A percentile compares a stretch with the other conserved stretches of the same genome.
Evolutionary conservation across 64 coral and sea anemone genomes (phyloP).

Genomic region (Dendronephthya gigantea): DNA sequence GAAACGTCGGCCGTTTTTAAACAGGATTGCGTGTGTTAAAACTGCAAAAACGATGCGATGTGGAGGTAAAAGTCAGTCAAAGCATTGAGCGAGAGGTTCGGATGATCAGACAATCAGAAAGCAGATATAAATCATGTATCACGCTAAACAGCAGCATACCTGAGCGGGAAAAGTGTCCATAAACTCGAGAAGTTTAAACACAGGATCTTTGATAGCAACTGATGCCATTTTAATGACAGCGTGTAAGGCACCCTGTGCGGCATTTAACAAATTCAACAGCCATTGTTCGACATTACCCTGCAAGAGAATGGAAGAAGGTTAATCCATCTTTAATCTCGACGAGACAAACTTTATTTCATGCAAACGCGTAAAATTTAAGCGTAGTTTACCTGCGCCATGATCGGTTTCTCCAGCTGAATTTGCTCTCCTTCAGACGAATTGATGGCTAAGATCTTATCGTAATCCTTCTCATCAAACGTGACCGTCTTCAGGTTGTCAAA

Average conservation of each 20-base stretch:
- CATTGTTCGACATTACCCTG: slow-evolving; percentile 95
- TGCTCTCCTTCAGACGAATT: slow-evolving; percentile 81
- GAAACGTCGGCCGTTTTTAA: no score
- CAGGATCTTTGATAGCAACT: slow-evolving; percentile 80
- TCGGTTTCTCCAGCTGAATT: slow-evolving; percentile 72
- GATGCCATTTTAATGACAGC: slow-evolving; percentile 85
- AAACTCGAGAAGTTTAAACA: slow-evolving; percentile 89
- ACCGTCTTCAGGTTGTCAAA: slow-evolving; percentile 98
- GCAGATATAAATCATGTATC: no score
- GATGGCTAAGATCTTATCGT: slow-evolving; percentile 88
- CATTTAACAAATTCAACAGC: slow-evolving; percentile 60
- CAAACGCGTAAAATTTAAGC: no score
- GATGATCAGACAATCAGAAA: no score
- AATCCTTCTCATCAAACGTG: slow-evolving; percentile 87
- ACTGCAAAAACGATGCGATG: no score
- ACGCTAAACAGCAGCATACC: no score
- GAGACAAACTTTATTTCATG: no score
- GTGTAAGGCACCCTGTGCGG: slow-evolving; percentile 61
- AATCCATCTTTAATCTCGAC: neutral
- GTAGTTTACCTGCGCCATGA: slow-evolving; percentile 70
- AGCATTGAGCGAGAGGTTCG: no score
- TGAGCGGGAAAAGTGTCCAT: slow-evolving; percentile 82
- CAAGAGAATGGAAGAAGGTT: neutral
- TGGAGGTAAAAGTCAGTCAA: no score
- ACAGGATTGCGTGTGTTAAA: no score